Evolutionary conservation across 2,888 invertebrate species (phyloP), one percentile per base, ranked within the genome.

Genomic region (Caenorhabditis panamensis): DNA sequence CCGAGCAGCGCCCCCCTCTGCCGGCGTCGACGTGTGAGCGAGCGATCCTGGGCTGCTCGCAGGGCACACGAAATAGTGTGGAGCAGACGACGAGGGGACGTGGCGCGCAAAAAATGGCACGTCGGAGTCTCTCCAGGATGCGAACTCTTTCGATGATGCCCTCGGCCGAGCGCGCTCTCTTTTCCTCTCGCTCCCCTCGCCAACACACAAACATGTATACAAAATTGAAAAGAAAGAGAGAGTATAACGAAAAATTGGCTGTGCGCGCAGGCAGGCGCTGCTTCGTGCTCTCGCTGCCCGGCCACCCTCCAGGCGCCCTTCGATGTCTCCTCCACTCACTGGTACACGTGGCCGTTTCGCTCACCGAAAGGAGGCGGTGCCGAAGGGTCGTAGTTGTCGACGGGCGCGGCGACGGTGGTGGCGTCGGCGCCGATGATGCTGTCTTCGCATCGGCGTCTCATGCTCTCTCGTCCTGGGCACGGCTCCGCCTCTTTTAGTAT

Each of bases 401-500:
- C 36, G 77, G 54, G 77, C 71, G 77, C 56, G 58, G 64, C 66
- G 61, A 37, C 72, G 47, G 61, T 61, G 44, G 61, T 61, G 44
- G 61, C 62, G 49, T 63, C 62, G 51, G 49, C 63, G 49, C 51
- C 63, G 31, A 51, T 63, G 49, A 49, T 41, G 41, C 49, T 44
- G 36, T 51, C 61, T 37, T n/a, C 54, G 18, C n/a, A 22, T 47
- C 49, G n/a, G 36, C 51, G 47, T 49, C 53, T 61, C 61, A 24
- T 53, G 51, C 69, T 51, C 37, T 66, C 54, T 56, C n/a, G 13
- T 37, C n/a, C 22, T 31, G 56, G 54, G 37, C 63, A 44, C 56
- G 53, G 67, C 75, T 67, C 67, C 67, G 75, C 75, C 67, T 66
- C 75, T 75, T 66, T 66, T 67, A 67, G 75, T 75, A 67, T 72